A percentile compares a stretch with the other conserved stretches of the same genome.
phyloP scores from a whole-genome alignment of 2,113 vertebrate species.

The Xiphias gladius region DNA sequence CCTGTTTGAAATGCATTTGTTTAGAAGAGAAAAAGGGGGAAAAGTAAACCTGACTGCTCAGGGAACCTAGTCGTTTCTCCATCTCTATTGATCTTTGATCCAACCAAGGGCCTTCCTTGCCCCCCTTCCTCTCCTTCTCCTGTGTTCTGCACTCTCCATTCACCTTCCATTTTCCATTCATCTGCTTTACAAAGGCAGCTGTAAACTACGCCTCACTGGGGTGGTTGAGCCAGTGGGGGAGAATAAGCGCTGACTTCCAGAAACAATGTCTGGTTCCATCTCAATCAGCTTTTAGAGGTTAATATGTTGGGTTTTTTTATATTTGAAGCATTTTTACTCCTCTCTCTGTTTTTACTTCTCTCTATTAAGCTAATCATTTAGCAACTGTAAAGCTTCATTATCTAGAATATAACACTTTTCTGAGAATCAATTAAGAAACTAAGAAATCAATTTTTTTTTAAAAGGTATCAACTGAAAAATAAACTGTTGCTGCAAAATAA shows the following conservation, averaged over 20 bases:
- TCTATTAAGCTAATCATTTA: neutral
- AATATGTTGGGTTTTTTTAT: neutral
- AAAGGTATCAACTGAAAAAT: neutral
- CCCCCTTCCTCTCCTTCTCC: constrained; percentile 22
- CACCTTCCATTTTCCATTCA: constrained; percentile 56
- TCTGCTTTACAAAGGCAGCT: constrained; percentile 23
- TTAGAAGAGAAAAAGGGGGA: constrained; percentile 86
- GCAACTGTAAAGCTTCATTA: neutral
- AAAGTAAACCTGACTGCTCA: constrained; percentile 69
- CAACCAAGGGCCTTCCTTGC: constrained; percentile 22
- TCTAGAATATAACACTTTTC: neutral
- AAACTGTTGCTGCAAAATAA: neutral
- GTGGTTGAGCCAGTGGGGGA: constrained; percentile 24
- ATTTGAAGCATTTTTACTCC: neutral
- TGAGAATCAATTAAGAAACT: neutral
- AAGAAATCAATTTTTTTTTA: neutral
- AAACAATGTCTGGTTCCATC: constrained; percentile 26
- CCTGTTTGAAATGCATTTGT: constrained; percentile 90
- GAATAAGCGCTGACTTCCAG: neutral
- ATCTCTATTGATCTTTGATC: constrained; percentile 80
- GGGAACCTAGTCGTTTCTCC: constrained; percentile 63
- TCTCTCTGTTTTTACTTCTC: neutral
- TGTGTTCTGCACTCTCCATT: constrained; percentile 6
- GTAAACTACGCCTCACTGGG: constrained; percentile 15
- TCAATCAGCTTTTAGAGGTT: neutral